These are phyloP conservation scores for Euthynnus affinis DNA, from an alignment of 2,797 vertebrate species.

Conservation along the genomic window DNA sequence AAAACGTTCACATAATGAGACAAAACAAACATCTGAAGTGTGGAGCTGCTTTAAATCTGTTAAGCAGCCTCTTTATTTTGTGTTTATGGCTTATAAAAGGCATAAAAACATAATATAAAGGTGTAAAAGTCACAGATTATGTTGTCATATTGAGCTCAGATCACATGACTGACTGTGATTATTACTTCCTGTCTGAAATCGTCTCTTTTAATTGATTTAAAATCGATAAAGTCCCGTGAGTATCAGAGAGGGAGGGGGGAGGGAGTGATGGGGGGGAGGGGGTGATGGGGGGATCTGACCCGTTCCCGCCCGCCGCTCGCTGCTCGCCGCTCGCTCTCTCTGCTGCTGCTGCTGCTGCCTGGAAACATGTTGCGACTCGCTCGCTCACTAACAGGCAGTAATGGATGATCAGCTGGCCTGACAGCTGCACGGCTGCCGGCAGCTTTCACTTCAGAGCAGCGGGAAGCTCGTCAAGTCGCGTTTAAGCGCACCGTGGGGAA, in stretches of 20 bases:
- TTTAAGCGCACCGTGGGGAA: slow-evolving; percentile 88
- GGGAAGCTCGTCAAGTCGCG: slow-evolving; percentile 91
- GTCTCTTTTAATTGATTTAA: slow-evolving; percentile 18
- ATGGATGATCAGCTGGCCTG: slow-evolving; percentile 89
- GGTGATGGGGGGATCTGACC: too few relatives aligned
- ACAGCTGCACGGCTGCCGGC: slow-evolving; percentile 93
- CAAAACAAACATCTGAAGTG: too few relatives aligned
- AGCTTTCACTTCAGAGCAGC: slow-evolving; percentile 92
- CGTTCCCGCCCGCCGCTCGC: slow-evolving; percentile 1
- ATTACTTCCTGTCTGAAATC: slow-evolving; percentile 5
- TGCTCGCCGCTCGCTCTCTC: slow-evolving; percentile 5
- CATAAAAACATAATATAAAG: too few relatives aligned
- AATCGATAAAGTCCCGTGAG: neutral
- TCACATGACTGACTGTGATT: slow-evolving; percentile 5
- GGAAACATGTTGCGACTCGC: slow-evolving; percentile 59
- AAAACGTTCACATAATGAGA: too few relatives aligned
- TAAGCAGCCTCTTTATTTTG: too few relatives aligned
- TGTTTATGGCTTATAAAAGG: too few relatives aligned
- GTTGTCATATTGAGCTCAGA: too few relatives aligned
- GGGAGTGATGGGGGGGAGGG: too few relatives aligned
- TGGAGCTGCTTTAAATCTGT: too few relatives aligned
- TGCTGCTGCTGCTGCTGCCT: too few relatives aligned
- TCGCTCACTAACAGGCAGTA: slow-evolving; percentile 77
- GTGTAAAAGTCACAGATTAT: too few relatives aligned
- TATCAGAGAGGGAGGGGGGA: too few relatives aligned